phyloP scores from a whole-genome alignment of 2,797 vertebrate species.

The Adelosebastes latens region DNA sequence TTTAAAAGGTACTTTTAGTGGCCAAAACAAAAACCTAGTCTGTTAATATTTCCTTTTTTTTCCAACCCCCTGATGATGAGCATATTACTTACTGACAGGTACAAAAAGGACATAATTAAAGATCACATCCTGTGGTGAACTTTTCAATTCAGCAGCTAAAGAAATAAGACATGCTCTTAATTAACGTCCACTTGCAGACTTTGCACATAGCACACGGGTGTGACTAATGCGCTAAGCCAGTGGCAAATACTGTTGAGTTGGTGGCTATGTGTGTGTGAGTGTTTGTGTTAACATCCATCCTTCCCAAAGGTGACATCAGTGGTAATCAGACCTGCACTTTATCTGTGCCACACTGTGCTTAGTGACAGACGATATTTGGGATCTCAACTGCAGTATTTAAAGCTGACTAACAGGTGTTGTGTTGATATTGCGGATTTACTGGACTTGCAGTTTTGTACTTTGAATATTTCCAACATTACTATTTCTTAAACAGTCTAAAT shows the following conservation, averaged over 20 bases:
- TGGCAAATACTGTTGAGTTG: constrained; percentile 17
- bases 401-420: constrained; percentile 44
- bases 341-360: constrained; percentile 46
- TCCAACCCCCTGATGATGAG: neutral
- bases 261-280: neutral
- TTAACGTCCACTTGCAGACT: constrained; percentile 40
- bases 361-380: constrained; percentile 40
- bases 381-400: constrained; percentile 37
- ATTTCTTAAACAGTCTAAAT: neutral
- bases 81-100: constrained; percentile 4
- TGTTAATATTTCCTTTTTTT: constrained; percentile 10
- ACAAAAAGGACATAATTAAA: constrained; percentile 27
- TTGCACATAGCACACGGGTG: constrained; percentile 17
- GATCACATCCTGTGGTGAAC: neutral
- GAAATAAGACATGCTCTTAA: constrained; percentile 22
- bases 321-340: constrained; percentile 59
- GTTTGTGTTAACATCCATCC: constrained; percentile 22
- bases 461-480: constrained; percentile 6
- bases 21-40: neutral
- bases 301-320: constrained; percentile 60
- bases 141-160: constrained; percentile 16
- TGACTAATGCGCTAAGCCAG: constrained; percentile 32
- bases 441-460: neutral
- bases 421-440: constrained; percentile 22
- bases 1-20: neutral